Percentiles rank a stretch among this genome's conserved stretches.
Conservation (phyloP, 1,140 invertebrate genomes). For the Nymphalis io region DNA sequence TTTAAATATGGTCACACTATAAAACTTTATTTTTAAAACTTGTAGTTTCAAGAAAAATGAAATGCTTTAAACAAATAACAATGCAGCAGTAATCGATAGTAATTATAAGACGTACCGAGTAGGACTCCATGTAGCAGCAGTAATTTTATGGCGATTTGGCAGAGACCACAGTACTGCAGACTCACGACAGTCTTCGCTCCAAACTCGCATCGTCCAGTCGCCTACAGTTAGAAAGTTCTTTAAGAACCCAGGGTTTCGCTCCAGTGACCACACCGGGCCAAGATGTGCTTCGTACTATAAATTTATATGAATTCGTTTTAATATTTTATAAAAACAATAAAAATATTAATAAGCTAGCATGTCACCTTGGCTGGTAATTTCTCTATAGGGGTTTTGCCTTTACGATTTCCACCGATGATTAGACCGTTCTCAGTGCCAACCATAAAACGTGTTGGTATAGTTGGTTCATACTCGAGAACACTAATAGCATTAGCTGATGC, state of each 20-base stretch:
- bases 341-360: background rate
- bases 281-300: slow-evolving; percentile 89
- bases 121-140: slow-evolving; percentile 93
- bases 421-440: slow-evolving; percentile 89
- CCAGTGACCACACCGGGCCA: slow-evolving; percentile 91
- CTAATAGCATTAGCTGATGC: slow-evolving; percentile 88
- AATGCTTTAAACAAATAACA: background rate
- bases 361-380: slow-evolving; percentile 85
- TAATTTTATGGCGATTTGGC: slow-evolving; percentile 85
- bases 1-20: no score
- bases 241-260: slow-evolving; percentile 93
- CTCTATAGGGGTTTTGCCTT: slow-evolving; percentile 89
- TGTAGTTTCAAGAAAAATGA: no score
- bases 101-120: slow-evolving; percentile 77
- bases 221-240: slow-evolving; percentile 96
- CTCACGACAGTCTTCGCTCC: slow-evolving; percentile 96
- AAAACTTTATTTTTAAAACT: no score
- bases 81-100: no score
- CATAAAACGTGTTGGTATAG: slow-evolving; percentile 92
- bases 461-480: slow-evolving; percentile 92
- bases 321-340: no score
- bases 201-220: slow-evolving; percentile 95
- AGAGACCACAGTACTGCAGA: slow-evolving; percentile 95
- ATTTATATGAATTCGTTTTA: background rate
- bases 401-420: slow-evolving; percentile 90